Evolutionary conservation across 2,888 invertebrate genomes (phyloP).

Genomic region (Machimus atricapillus): DNA sequence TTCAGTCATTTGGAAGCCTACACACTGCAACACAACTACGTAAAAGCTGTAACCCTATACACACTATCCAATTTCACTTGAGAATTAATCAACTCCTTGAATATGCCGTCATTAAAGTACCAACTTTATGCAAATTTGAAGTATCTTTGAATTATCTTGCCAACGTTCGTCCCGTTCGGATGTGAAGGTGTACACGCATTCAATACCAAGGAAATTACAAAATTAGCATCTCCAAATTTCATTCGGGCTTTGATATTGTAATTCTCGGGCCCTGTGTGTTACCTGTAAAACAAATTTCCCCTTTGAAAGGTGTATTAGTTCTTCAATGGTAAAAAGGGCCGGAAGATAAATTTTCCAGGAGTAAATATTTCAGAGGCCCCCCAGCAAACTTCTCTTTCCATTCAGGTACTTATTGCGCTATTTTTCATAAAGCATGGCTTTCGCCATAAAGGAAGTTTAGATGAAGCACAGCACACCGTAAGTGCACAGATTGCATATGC

Average conservation of each 20-base stretch:
- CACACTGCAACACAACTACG: not conserved
- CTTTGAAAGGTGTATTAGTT: not conserved
- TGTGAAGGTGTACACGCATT: slow-evolving; percentile 4
- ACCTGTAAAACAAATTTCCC: not conserved
- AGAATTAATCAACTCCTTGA: slow-evolving; percentile 33
- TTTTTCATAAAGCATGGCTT: not conserved
- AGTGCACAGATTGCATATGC: not conserved
- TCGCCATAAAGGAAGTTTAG: not conserved
- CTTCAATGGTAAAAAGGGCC: not conserved
- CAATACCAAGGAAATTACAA: slow-evolving; percentile 31
- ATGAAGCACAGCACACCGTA: not conserved
- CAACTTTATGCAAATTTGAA: slow-evolving; percentile 35
- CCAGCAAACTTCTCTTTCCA: not conserved
- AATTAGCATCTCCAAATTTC: slow-evolving; percentile 31
- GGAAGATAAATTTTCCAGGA: not conserved
- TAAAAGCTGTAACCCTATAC: not conserved
- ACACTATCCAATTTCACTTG: slow-evolving; percentile 32
- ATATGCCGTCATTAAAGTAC: slow-evolving; percentile 24
- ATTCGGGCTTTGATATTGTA: slow-evolving; percentile 31
- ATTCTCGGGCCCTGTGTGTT: not conserved
- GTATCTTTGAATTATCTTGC: slow-evolving; percentile 28
- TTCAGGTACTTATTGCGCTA: not conserved
- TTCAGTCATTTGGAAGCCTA: not conserved
- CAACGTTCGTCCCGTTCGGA: not conserved
- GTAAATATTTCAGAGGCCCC: not conserved